Evolutionary conservation across 2,888 invertebrate genomes (phyloP).

Genomic region (Eupithecia dodoneata): DNA sequence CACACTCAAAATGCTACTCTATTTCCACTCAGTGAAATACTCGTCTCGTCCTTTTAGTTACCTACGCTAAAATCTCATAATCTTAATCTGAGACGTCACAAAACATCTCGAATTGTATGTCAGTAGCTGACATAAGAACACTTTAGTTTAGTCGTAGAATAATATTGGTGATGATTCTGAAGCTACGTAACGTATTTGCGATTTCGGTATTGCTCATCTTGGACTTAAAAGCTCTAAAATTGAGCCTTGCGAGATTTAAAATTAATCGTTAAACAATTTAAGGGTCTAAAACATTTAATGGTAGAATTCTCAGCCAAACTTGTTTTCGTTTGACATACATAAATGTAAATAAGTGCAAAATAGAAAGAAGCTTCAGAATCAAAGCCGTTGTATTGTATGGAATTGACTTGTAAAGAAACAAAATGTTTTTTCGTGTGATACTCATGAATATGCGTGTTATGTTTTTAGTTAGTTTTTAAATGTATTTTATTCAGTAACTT

Average conservation of each 20-base stretch:
- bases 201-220: not conserved
- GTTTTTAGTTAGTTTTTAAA: slow-evolving; percentile 51
- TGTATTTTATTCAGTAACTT: slow-evolving; percentile 45
- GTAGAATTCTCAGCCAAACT: not conserved
- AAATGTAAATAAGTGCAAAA: not conserved
- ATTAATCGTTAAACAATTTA: not conserved
- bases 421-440: slow-evolving; percentile 62
- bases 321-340: not conserved
- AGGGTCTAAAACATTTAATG: not conserved
- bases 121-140: slow-evolving; percentile 7
- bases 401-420: slow-evolving; percentile 52
- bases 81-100: slow-evolving; percentile 14
- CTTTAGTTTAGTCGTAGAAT: slow-evolving; percentile 40
- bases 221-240: not conserved
- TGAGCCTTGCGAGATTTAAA: not conserved
- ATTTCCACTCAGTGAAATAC: slow-evolving; percentile 2
- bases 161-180: slow-evolving; percentile 18
- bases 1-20: not conserved
- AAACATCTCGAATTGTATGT: slow-evolving; percentile 38
- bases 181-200: not conserved
- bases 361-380: slow-evolving; percentile 10
- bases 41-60: not conserved
- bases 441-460: slow-evolving; percentile 63
- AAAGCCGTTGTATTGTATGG: slow-evolving; percentile 43
- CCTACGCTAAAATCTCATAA: slow-evolving; percentile 7